Evolutionary conservation across 2,797 vertebrate species (phyloP), one percentile per base, ranked within the genome.

Genomic region (Sebastes nivosus): DNA sequence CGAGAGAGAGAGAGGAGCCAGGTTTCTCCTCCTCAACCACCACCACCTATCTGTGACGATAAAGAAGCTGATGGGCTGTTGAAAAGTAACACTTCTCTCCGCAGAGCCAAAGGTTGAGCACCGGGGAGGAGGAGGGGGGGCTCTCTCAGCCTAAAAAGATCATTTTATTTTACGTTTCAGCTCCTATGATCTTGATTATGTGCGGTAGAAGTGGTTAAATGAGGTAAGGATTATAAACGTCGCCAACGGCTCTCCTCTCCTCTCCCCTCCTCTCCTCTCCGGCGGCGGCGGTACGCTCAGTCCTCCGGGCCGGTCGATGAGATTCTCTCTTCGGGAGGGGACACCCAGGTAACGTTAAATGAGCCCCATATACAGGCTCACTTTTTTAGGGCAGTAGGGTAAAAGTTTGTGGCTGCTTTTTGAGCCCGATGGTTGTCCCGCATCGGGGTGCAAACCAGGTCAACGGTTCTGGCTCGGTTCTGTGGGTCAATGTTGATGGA

Each of bases 21-120:
- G 94, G 92, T 95, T 93, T 95, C 42, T 46, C 93, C 91, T 95
- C 94, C 38, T 42, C 38, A 42, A 42, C 38, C 38, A 42, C 38
- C 38, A 42, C 38, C 93, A 94, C 94, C 95, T 95, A 91, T 93
- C 92, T 94, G 89, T 95, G 94, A 94, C 94, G 94, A 94, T 94
- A 94, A 91, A 95, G 94, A 91, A 87, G 94, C 94, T 94, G 94
- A 95, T 94, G 94, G 93, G 94, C 92, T 95, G 94, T 90, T 95
- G 93, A 93, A 95, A 95, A 96, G 95, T 95, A 94, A 92, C 95
- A 95, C 95, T 95, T 95, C 92, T 93, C 93, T 93, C 93, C 88
- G 92, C 94, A 95, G 93, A 95, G 93, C 89, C 92, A 94, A 95
- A 94, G 93, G 92, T 94, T 93, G 92, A 93, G 92, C 89, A 25